These are phyloP conservation scores for Butorides virescens DNA, from an alignment of 2,113 vertebrate species.

Conservation along the genomic window DNA sequence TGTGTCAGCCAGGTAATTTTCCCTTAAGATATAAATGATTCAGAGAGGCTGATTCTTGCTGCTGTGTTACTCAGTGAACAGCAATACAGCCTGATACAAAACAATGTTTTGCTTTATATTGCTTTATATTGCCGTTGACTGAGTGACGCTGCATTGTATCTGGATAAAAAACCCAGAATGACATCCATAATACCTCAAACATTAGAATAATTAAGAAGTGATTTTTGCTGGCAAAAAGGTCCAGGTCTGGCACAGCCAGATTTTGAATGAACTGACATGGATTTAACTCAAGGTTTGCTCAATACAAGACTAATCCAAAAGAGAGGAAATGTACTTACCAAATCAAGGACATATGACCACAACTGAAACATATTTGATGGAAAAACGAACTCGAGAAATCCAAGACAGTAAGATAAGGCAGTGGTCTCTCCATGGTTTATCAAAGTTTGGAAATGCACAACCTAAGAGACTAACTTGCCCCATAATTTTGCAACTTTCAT, in stretches of 20 bases:
- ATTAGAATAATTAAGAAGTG: not conserved
- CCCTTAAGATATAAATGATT: not conserved
- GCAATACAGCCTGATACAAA: not conserved
- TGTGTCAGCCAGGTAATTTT: not conserved
- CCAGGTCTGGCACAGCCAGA: not conserved
- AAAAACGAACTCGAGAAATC: constrained; percentile 17
- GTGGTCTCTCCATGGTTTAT: not conserved
- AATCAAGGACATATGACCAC: not conserved
- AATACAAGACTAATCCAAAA: not conserved
- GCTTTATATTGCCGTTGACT: not conserved
- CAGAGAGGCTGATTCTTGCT: not conserved
- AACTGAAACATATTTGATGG: not conserved
- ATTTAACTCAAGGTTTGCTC: not conserved
- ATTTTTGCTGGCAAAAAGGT: not conserved
- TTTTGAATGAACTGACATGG: not conserved
- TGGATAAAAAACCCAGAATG: not conserved
- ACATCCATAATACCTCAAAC: not conserved
- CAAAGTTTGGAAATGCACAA: not conserved
- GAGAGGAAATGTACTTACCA: not conserved
- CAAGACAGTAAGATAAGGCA: constrained; percentile 1
- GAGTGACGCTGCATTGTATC: not conserved
- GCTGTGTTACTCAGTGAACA: not conserved
- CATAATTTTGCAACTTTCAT: not conserved
- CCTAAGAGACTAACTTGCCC: not conserved
- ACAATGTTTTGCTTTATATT: not conserved